These are phyloP conservation scores for Planiliza haematocheilus DNA, from an alignment of 2,113 vertebrate genomes.

Conservation along the genomic window DNA sequence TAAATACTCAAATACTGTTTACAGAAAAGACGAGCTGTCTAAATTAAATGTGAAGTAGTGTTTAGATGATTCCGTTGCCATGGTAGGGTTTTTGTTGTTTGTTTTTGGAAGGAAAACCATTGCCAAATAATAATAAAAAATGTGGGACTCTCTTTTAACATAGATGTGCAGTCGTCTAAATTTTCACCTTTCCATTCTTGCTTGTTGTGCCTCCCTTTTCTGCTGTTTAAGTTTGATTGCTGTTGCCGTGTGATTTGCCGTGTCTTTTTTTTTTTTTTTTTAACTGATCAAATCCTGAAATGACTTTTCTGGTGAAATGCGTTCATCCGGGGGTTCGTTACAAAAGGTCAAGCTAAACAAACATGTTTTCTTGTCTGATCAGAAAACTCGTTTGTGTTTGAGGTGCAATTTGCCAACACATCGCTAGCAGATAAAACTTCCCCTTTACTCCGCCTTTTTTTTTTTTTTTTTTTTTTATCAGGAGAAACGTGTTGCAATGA, in stretches of 20 bases:
- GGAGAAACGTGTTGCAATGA: background rate
- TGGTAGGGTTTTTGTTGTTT: conserved; percentile 17
- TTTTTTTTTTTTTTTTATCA: conserved; percentile 22
- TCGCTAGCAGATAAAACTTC: conserved; percentile 12
- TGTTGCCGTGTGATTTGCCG: conserved; percentile 23
- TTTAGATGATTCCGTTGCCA: conserved; percentile 35
- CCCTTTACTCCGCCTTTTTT: background rate
- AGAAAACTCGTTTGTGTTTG: background rate
- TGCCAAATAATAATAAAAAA: conserved; percentile 16
- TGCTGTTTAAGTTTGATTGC: conserved; percentile 8
- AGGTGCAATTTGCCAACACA: conserved; percentile 2
- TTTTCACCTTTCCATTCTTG: background rate
- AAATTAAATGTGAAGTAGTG: conserved; percentile 65
- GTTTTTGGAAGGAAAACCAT: background rate
- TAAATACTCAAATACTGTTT: conserved; percentile 33
- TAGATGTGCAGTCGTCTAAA: background rate
- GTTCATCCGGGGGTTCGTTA: background rate
- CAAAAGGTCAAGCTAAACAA: conserved; percentile 28
- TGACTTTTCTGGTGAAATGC: too few species aligned
- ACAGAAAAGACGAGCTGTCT: conserved; percentile 21
- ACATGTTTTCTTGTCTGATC: conserved; percentile 38
- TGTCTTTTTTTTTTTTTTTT: conserved; percentile 30
- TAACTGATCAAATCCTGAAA: background rate
- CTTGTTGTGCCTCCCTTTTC: conserved; percentile 5
- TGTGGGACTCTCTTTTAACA: conserved; percentile 9